Base-by-base conservation (phyloP, 64 coral and sea anemone genomes). In the Catalaphyllia jardinei region DNA sequence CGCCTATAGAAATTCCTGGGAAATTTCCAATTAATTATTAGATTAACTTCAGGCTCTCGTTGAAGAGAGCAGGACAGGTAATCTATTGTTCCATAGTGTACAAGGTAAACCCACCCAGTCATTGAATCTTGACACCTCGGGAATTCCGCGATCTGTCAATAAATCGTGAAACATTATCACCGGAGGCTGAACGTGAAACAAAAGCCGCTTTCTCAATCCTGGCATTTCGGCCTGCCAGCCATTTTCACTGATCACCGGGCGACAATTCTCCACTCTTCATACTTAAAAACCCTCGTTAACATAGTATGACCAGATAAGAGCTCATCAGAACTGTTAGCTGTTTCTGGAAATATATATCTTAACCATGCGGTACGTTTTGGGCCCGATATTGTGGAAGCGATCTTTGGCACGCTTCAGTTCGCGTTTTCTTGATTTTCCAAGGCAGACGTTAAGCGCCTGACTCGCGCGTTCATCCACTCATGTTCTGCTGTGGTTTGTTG, bases 161-260 rank as follows among this genome's bases (percentile, higher is more conserved):
- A 67, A 65, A 67, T 20, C 35, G 24, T 85, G 81, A 71, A 85
- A 85, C 38, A 39, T 64, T 85, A 71, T 85, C 81, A 71, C 81
- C 62, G 39, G 19, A 27, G 33, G 39, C 65, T 31, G 2, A 67
- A 72, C 77, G 67, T 91, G 89, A 91, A 91, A 91, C 89, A 83
- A 80, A 74, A 91, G 77, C 89, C 89, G 73, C 79, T 83, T 84
- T 84, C 89, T 91, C 71, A 74, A 84, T 62, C 79, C 73, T 14
- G 57, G 81, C 79, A 83, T 91, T 75, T 90, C 64, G 79, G 79
- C 57, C 89, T 75, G 54, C 24, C 62, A 35, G 55, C 79, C 79
- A 25, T 59, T 42, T 49, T 80, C 54, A 46, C 67, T 49, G 81
- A 82, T 62, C 79, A 73, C 22, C 71, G 69, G 62, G 30, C 80